A percentile compares a stretch with the other conserved stretches of the same genome.
Evolutionary conservation across 2,888 invertebrate species (phyloP).

Genomic region (Thumatha senex): DNA sequence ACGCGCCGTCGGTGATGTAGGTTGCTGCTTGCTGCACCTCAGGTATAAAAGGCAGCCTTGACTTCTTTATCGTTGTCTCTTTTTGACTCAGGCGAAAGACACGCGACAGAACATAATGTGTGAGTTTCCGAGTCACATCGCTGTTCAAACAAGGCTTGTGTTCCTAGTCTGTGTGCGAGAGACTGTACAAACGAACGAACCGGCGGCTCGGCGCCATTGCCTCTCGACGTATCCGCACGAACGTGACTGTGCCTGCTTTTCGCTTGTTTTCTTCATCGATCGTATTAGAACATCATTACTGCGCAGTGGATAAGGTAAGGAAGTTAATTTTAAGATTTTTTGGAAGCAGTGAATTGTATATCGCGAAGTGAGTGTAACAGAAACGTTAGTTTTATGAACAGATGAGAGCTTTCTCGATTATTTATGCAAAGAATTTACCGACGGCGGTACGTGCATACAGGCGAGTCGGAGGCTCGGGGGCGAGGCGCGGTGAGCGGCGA

Average conservation of each 20-base stretch:
- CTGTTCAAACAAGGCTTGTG: slow-evolving; percentile 78
- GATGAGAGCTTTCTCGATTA: slow-evolving; percentile 74
- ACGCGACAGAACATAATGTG: slow-evolving; percentile 47
- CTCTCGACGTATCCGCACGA: slow-evolving; percentile 76
- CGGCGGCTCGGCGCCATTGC: slow-evolving; percentile 74
- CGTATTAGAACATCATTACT: slow-evolving; percentile 77
- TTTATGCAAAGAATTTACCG: slow-evolving; percentile 81
- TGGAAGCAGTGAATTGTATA: slow-evolving; percentile 66
- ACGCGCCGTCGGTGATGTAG: slow-evolving; percentile 69
- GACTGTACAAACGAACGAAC: slow-evolving; percentile 72
- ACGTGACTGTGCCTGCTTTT: slow-evolving; percentile 78
- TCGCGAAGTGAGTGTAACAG: slow-evolving; percentile 62
- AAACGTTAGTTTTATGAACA: slow-evolving; percentile 48
- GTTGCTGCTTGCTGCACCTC: slow-evolving; percentile 80
- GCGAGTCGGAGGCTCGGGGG: slow-evolving; percentile 68
- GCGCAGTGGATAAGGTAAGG: slow-evolving; percentile 80
- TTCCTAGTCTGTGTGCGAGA: slow-evolving; percentile 75
- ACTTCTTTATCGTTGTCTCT: slow-evolving; percentile 46
- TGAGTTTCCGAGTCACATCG: slow-evolving; percentile 59
- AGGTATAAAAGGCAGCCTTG: slow-evolving; percentile 54
- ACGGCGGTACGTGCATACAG: slow-evolving; percentile 76
- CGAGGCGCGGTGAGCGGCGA: slow-evolving; percentile 65
- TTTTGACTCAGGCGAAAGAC: slow-evolving; percentile 24
- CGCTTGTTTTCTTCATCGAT: slow-evolving; percentile 74
- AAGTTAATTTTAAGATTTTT: slow-evolving; percentile 65